Percentiles rank a stretch among this genome's conserved stretches.
phyloP scores from a whole-genome alignment of 2,888 invertebrate genomes.

The Macroteleia sp. region DNA sequence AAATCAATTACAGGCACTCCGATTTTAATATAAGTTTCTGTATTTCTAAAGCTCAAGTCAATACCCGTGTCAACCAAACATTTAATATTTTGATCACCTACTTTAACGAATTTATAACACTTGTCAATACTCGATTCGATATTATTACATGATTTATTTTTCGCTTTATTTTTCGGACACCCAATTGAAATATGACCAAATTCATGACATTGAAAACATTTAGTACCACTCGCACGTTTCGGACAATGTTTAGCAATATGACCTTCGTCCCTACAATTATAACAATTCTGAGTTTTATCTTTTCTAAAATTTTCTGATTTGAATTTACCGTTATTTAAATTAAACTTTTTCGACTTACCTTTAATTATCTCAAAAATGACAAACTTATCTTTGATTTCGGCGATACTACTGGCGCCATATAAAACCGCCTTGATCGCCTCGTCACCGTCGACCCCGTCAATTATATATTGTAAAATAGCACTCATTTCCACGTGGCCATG shows the following conservation, averaged over 20 bases:
- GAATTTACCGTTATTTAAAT: no score
- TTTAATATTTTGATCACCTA: conserved; percentile 24
- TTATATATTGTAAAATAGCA: not conserved
- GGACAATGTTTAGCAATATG: conserved; percentile 18
- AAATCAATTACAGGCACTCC: conserved; percentile 12
- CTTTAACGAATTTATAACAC: conserved; percentile 22
- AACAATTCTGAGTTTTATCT: no score
- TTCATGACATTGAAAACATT: conserved; percentile 27
- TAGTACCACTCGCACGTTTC: not conserved
- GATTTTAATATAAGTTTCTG: conserved; percentile 20
- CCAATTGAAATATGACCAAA: conserved; percentile 14
- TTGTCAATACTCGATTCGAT: conserved; percentile 5
- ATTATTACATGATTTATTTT: conserved; percentile 1
- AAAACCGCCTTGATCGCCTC: not conserved
- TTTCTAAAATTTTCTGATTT: no score
- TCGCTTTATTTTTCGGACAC: not conserved
- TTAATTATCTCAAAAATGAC: no score
- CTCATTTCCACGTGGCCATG: not conserved
- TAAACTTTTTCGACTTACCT: no score
- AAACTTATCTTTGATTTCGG: no score
- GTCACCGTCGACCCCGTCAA: not conserved
- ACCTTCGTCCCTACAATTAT: conserved; percentile 9
- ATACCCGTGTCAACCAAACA: conserved; percentile 38
- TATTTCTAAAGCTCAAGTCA: conserved; percentile 11
- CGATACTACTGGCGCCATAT: not conserved